These are phyloP conservation scores for Zygogramma bicolorata DNA, from an alignment of 2,888 invertebrate genomes.

Conservation along the genomic window DNA sequence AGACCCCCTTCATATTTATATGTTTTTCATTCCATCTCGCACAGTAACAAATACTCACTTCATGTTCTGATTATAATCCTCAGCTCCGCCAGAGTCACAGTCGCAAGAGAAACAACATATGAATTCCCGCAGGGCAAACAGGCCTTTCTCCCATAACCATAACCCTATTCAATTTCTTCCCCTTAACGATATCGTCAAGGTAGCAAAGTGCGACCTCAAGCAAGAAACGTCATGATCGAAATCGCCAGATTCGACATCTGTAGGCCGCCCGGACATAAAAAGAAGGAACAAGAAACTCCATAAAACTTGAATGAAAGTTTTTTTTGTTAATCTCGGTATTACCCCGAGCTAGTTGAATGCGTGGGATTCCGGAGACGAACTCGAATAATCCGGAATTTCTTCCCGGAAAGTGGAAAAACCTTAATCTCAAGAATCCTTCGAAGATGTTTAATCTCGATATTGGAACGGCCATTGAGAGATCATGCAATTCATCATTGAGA, in stretches of 20 bases:
- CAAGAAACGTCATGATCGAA: slow-evolving; percentile 31
- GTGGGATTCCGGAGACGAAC: slow-evolving; percentile 28
- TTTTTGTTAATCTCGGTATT: slow-evolving; percentile 45
- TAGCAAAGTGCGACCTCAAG: slow-evolving; percentile 10
- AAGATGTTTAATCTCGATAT: slow-evolving; percentile 27
- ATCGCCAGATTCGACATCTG: slow-evolving; percentile 28
- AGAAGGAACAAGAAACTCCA: slow-evolving; percentile 35
- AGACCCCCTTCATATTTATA: no score
- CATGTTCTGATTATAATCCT: no score
- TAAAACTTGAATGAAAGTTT: slow-evolving; percentile 44
- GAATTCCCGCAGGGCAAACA: background rate
- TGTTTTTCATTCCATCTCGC: no score
- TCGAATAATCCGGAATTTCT: slow-evolving; percentile 30
- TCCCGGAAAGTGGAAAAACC: slow-evolving; percentile 20
- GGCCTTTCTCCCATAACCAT: background rate
- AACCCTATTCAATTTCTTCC: background rate
- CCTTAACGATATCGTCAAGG: slow-evolving; percentile 10
- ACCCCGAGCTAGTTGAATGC: slow-evolving; percentile 39
- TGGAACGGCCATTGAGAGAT: slow-evolving; percentile 23
- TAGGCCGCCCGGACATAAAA: slow-evolving; percentile 28
- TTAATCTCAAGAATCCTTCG: slow-evolving; percentile 17
- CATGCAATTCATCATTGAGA: slow-evolving; percentile 28
- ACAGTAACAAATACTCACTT: no score
- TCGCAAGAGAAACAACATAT: no score
- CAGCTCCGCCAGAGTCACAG: no score